These are phyloP conservation scores for Rynchops niger DNA, from an alignment of 2,113 vertebrate genomes.

Conservation along the genomic window DNA sequence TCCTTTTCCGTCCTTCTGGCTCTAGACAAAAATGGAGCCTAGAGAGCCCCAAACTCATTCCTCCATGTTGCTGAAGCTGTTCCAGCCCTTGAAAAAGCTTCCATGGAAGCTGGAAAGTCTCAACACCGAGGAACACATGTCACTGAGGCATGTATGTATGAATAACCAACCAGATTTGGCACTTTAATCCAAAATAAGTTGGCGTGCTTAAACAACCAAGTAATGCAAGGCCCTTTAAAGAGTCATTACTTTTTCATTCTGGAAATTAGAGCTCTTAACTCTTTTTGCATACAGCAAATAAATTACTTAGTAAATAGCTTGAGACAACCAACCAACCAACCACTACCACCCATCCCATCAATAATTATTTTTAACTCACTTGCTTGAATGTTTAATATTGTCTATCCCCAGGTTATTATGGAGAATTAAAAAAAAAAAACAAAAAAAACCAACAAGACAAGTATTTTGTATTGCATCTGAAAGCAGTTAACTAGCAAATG, in stretches of 20 bases:
- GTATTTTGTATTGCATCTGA: slow-evolving; percentile 37
- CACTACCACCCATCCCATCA: background rate
- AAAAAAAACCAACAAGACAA: background rate
- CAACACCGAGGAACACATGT: background rate
- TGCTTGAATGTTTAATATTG: background rate
- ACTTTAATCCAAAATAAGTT: background rate
- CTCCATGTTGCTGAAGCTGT: background rate
- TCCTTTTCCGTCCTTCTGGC: background rate
- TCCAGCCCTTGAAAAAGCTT: background rate
- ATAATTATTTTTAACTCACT: slow-evolving; percentile 6
- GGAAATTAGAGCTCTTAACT: slow-evolving; percentile 13
- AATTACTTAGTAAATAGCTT: slow-evolving; percentile 40
- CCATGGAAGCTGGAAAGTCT: background rate
- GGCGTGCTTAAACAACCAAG: background rate
- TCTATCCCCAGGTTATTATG: background rate
- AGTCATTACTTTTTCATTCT: background rate
- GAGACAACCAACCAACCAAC: background rate
- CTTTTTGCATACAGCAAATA: background rate
- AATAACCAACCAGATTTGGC: background rate
- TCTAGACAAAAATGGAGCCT: background rate
- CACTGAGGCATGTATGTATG: background rate
- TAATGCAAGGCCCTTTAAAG: background rate
- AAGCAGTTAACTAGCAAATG: slow-evolving; percentile 57
- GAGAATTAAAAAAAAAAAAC: background rate
- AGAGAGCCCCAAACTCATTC: background rate